Evolutionary conservation across 2,797 vertebrate genomes (phyloP).

Genomic region (Moxostoma hubbsi): DNA sequence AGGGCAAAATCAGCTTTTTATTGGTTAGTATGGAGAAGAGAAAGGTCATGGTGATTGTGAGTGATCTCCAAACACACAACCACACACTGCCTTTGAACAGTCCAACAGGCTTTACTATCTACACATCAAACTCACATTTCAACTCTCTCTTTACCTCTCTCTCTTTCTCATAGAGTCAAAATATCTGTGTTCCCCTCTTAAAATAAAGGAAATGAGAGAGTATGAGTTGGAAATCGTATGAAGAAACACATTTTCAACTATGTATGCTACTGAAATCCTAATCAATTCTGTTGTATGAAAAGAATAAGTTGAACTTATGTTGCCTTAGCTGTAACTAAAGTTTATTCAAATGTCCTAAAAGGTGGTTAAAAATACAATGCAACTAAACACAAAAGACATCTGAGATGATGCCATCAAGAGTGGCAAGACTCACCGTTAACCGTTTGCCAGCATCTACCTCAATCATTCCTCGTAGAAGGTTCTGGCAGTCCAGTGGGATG

Average conservation of each 20-base stretch:
- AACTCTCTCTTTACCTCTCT: neutral
- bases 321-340: neutral
- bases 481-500: slow-evolving; percentile 88
- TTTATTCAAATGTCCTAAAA: neutral
- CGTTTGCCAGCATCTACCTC: slow-evolving; percentile 87
- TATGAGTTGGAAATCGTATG: neutral
- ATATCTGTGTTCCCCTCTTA: neutral
- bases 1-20: slow-evolving; percentile 49
- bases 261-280: neutral
- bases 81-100: slow-evolving; percentile 44
- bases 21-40: neutral
- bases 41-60: slow-evolving; percentile 31
- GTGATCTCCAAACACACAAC: slow-evolving; percentile 29
- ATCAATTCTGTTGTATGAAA: too few species aligned
- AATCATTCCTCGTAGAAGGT: slow-evolving; percentile 88
- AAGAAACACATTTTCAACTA: neutral
- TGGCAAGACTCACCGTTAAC: slow-evolving; percentile 80
- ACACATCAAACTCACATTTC: slow-evolving; percentile 37
- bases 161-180: slow-evolving; percentile 13
- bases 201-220: neutral
- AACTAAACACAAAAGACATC: neutral
- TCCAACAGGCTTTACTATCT: slow-evolving; percentile 58
- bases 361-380: neutral
- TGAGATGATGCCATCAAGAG: neutral
- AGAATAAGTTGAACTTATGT: too few species aligned